A percentile compares a stretch with the other conserved stretches of the same genome.
phyloP scores from a whole-genome alignment of 2,113 vertebrate species.

The Cyanoramphus novaezelandiae region DNA sequence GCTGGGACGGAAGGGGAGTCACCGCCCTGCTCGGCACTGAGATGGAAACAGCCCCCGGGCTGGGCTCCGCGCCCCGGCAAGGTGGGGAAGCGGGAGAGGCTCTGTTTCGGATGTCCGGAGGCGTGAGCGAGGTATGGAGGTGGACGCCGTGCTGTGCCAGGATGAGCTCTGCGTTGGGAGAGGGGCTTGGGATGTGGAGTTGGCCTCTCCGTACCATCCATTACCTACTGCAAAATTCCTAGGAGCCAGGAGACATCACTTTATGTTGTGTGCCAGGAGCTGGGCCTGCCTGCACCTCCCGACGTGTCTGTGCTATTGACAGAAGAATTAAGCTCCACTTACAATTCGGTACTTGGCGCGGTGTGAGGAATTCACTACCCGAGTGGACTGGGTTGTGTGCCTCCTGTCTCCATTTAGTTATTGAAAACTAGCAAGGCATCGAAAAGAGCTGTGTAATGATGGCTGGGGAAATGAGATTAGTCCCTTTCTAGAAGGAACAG shows the following conservation, averaged over 20 bases:
- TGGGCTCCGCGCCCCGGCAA: no score
- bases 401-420: no score
- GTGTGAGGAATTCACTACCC: no score
- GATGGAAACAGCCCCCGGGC: background rate
- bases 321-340: no score
- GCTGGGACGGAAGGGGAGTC: background rate
- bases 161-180: background rate
- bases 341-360: no score
- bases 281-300: no score
- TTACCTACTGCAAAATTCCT: background rate
- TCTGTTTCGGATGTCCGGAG: background rate
- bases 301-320: background rate
- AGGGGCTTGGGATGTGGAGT: background rate
- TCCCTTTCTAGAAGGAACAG: background rate
- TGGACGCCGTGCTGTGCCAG: background rate
- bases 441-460: slow-evolving; percentile 41
- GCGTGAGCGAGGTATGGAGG: background rate
- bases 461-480: slow-evolving; percentile 36
- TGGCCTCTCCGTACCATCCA: background rate
- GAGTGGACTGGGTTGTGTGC: no score
- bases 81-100: background rate
- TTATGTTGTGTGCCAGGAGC: no score
- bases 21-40: background rate
- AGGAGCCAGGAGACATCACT: background rate
- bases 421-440: no score